Evolutionary conservation across 1,140 invertebrate species (phyloP).

Genomic region (Aethina tumida): DNA sequence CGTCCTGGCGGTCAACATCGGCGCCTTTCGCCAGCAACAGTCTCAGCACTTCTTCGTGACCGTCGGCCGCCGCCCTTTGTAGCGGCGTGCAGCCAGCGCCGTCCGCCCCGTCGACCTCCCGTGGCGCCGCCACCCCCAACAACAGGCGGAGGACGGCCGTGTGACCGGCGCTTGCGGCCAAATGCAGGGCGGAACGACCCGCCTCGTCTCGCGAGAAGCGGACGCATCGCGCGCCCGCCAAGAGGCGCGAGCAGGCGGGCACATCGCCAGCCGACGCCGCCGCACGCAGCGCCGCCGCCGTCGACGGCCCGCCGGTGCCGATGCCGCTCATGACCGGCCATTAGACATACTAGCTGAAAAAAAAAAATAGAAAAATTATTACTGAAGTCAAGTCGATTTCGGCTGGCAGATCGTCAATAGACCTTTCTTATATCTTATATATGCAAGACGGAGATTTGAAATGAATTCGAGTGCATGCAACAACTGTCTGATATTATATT

Average conservation of each 20-base stretch:
- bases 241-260: slow-evolving; percentile 37
- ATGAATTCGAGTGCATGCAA: too few species aligned
- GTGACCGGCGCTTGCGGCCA: slow-evolving; percentile 37
- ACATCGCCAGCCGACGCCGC: slow-evolving; percentile 44
- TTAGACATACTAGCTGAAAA: slow-evolving; percentile 25
- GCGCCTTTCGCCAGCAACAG: slow-evolving; percentile 60
- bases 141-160: slow-evolving; percentile 35
- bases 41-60: slow-evolving; percentile 64
- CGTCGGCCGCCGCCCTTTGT: slow-evolving; percentile 74
- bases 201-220: slow-evolving; percentile 30
- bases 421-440: too few species aligned
- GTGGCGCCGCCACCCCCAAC: slow-evolving; percentile 35
- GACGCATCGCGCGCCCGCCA: slow-evolving; percentile 34
- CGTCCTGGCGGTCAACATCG: slow-evolving; percentile 65
- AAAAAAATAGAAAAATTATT: too few species aligned
- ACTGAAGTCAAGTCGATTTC: too few species aligned
- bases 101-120: slow-evolving; percentile 36
- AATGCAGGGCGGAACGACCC: slow-evolving; percentile 33
- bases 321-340: slow-evolving; percentile 28
- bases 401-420: too few species aligned
- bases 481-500: too few species aligned
- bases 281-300: slow-evolving; percentile 41
- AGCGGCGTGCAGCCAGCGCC: slow-evolving; percentile 58
- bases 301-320: slow-evolving; percentile 16
- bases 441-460: too few species aligned